Percentiles rank a stretch among this genome's conserved stretches.
Evolutionary conservation across 2,888 invertebrate genomes (phyloP).

Genomic region (Conops quadrifasciatus): DNA sequence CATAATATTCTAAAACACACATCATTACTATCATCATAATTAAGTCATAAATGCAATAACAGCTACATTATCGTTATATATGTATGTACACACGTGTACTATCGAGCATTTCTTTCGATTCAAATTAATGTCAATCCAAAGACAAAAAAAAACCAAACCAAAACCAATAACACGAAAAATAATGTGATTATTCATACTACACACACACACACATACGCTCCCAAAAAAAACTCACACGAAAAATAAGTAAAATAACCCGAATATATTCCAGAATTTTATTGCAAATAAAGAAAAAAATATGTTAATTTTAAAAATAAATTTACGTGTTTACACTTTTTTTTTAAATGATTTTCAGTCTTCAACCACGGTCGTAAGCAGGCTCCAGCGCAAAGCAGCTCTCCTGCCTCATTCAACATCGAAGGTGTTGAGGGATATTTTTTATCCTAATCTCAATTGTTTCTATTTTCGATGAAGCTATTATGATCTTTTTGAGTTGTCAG

Average conservation of each 20-base stretch:
- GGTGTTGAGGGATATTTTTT: no score
- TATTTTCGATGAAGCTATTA: no score
- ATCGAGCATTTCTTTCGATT: background rate
- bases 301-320: constrained; percentile 32
- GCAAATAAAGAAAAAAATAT: constrained; percentile 29
- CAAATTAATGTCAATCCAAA: background rate
- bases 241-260: constrained; percentile 4
- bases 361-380: no score
- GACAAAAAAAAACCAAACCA: no score
- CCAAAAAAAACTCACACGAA: background rate
- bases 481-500: no score
- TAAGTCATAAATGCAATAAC: constrained; percentile 12
- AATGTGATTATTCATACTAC: background rate
- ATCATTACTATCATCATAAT: constrained; percentile 18
- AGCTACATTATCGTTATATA: constrained; percentile 5
- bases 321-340: constrained; percentile 12
- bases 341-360: no score
- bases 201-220: background rate
- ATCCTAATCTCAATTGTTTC: no score
- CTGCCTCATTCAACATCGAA: no score
- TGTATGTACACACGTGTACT: constrained; percentile 1
- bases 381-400: no score
- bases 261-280: constrained; percentile 30
- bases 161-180: no score
- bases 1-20: constrained; percentile 33